Conservation (phyloP, 2,113 vertebrate genomes). For the Atherinomorus stipes region DNA sequence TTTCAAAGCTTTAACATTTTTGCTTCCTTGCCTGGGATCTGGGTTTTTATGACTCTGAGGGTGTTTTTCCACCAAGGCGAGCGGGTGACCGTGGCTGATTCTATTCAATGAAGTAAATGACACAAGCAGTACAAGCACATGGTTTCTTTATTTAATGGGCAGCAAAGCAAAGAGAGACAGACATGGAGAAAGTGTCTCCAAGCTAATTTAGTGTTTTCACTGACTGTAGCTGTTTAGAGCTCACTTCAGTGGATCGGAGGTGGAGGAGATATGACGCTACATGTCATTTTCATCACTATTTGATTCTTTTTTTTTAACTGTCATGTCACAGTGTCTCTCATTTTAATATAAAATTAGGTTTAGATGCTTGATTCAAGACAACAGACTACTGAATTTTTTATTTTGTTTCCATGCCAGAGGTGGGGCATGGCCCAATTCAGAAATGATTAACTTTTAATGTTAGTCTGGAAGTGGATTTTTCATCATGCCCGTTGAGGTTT, state of each 20-base stretch:
- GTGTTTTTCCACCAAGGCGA: slow-evolving; percentile 27
- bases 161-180: slow-evolving; percentile 33
- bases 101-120: slow-evolving; percentile 59
- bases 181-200: slow-evolving; percentile 34
- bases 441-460: too few species aligned
- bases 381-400: too few species aligned
- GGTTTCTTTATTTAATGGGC: slow-evolving; percentile 47
- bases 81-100: slow-evolving; percentile 33
- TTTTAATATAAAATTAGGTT: too few species aligned
- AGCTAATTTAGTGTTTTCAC: slow-evolving; percentile 58
- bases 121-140: slow-evolving; percentile 16
- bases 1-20: slow-evolving; percentile 57
- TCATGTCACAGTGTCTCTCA: too few species aligned
- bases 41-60: slow-evolving; percentile 55
- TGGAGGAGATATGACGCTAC: neutral
- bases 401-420: too few species aligned
- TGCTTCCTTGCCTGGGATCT: slow-evolving; percentile 44
- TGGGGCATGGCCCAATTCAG: too few species aligned
- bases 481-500: too few species aligned
- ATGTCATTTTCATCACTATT: too few species aligned
- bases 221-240: slow-evolving; percentile 21
- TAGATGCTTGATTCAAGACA: too few species aligned
- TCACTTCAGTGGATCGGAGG: slow-evolving; percentile 35
- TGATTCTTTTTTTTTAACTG: too few species aligned
- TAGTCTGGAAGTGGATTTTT: too few species aligned